Percentiles rank a stretch among this genome's conserved stretches.
These are phyloP conservation scores for Potamarius usumacintae DNA, from an alignment of 2,113 vertebrate species.

Conservation along the genomic window DNA sequence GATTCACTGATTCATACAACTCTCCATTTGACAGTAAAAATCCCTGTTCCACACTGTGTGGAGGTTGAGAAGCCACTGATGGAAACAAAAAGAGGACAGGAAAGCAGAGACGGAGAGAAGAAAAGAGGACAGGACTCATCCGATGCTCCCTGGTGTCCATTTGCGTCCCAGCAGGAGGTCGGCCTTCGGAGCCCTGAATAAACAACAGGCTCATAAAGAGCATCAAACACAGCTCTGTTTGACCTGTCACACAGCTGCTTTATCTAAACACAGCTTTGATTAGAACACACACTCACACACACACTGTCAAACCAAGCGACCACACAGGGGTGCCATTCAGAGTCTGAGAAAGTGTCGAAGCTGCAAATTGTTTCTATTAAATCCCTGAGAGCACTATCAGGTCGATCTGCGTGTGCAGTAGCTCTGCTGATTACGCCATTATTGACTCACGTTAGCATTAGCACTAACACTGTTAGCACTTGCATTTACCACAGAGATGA, in stretches of 20 bases:
- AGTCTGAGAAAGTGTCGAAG: slow-evolving; percentile 22
- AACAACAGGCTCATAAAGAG: slow-evolving; percentile 55
- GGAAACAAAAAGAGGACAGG: background rate
- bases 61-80: background rate
- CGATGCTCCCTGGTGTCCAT: slow-evolving; percentile 47
- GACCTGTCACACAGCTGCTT: slow-evolving; percentile 47
- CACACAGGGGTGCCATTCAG: slow-evolving; percentile 38
- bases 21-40: background rate
- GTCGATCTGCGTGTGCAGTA: slow-evolving; percentile 28
- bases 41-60: background rate
- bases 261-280: slow-evolving; percentile 56
- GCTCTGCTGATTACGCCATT: slow-evolving; percentile 16
- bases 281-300: slow-evolving; percentile 40
- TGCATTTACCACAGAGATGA: background rate
- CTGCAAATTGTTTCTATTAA: slow-evolving; percentile 28
- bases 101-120: background rate
- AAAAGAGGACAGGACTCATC: slow-evolving; percentile 19
- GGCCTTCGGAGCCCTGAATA: slow-evolving; percentile 46
- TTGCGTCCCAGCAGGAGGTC: slow-evolving; percentile 60
- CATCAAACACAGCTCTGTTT: slow-evolving; percentile 55
- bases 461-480: background rate
- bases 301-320: background rate
- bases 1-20: background rate
- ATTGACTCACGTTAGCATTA: slow-evolving; percentile 24
- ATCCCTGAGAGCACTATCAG: background rate